Evolutionary conservation across 2,113 vertebrate species (phyloP).

Genomic region (Cromileptes altivelis): DNA sequence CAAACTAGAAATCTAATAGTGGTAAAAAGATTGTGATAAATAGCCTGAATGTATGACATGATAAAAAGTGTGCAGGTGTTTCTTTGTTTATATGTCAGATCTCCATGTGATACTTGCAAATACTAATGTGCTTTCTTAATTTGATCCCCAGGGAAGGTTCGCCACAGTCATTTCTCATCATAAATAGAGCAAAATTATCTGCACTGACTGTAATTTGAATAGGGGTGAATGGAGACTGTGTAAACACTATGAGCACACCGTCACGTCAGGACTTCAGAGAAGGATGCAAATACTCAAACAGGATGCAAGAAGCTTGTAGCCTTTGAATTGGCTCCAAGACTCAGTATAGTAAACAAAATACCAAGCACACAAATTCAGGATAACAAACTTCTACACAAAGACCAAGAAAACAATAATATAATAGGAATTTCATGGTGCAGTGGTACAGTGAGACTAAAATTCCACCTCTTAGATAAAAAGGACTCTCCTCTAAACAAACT

Average conservation of each 20-base stretch:
- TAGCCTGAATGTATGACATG: background rate
- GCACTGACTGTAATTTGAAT: slow-evolving; percentile 30
- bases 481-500: background rate
- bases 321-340: background rate
- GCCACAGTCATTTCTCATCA: background rate
- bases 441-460: background rate
- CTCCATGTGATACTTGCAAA: slow-evolving; percentile 8
- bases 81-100: background rate
- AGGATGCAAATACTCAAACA: slow-evolving; percentile 60
- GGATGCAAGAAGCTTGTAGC: slow-evolving; percentile 15
- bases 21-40: background rate
- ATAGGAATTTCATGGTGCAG: background rate
- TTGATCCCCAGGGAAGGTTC: background rate
- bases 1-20: background rate
- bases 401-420: background rate
- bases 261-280: background rate
- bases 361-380: background rate
- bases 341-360: background rate
- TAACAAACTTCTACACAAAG: background rate
- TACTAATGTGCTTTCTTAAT: background rate
- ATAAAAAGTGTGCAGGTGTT: background rate
- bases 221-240: slow-evolving; percentile 17
- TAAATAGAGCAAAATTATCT: background rate
- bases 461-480: background rate
- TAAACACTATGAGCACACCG: background rate